These are phyloP conservation scores for Ptilodon capucinus DNA, from an alignment of 2,888 invertebrate genomes.

Conservation along the genomic window DNA sequence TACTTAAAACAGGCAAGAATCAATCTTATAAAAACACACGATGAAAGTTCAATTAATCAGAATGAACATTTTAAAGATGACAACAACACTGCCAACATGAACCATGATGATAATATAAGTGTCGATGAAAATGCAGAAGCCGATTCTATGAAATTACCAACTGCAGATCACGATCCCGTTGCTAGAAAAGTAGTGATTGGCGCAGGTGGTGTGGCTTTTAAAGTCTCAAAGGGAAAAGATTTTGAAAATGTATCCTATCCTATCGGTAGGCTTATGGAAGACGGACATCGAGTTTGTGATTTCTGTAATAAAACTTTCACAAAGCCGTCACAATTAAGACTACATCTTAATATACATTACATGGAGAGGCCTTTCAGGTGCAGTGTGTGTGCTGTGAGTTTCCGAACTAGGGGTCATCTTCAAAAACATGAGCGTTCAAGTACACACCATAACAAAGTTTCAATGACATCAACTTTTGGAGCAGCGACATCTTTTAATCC, in stretches of 20 bases:
- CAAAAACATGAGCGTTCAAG: conserved; percentile 97
- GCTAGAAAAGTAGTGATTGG: conserved; percentile 85
- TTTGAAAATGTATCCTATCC: conserved; percentile 72
- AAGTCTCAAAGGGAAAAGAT: conserved; percentile 80
- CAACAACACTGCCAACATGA: conserved; percentile 43
- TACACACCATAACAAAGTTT: conserved; percentile 95
- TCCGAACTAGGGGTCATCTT: conserved; percentile 94
- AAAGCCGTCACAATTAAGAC: conserved; percentile 93
- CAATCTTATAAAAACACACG: conserved; percentile 66
- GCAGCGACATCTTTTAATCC: conserved; percentile 95
- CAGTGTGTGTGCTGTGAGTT: conserved; percentile 95
- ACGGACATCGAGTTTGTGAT: conserved; percentile 89
- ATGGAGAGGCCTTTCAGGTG: conserved; percentile 96
- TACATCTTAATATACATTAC: conserved; percentile 98
- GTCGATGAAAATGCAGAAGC: conserved; percentile 57
- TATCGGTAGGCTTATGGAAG: conserved; percentile 84
- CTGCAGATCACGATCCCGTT: conserved; percentile 72
- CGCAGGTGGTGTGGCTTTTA: conserved; percentile 84
- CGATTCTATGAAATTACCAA: conserved; percentile 57
- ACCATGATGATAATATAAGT: conserved; percentile 57
- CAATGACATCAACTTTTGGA: conserved; percentile 93
- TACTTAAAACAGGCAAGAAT: conserved; percentile 84
- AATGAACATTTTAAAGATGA: conserved; percentile 59
- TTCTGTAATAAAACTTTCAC: conserved; percentile 96
- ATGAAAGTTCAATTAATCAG: conserved; percentile 56